These are phyloP conservation scores for Lordiphosa clarofinis DNA, from an alignment of 1,140 invertebrate genomes.

Conservation along the genomic window DNA sequence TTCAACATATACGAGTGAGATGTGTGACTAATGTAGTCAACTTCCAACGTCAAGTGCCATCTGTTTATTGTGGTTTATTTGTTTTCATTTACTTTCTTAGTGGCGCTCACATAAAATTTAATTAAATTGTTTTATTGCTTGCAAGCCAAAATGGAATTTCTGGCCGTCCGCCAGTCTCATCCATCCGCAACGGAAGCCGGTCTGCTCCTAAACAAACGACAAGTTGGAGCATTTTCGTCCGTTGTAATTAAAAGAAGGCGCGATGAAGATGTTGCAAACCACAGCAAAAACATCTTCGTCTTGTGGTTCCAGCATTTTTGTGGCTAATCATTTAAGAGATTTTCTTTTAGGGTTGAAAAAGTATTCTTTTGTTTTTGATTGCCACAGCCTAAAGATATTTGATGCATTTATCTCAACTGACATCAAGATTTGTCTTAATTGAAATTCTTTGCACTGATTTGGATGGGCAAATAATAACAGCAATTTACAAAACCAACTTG, in stretches of 20 bases:
- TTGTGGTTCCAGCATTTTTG: conserved; percentile 4
- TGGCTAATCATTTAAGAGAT: conserved; percentile 14
- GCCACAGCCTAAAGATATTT: conserved; percentile 11
- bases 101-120: conserved; percentile 17
- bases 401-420: conserved; percentile 8
- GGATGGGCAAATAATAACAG: background rate
- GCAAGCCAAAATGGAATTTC: conserved; percentile 12
- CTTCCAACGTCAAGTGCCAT: background rate
- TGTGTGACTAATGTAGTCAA: background rate
- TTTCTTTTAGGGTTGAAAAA: conserved; percentile 1
- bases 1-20: background rate
- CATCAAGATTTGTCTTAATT: conserved; percentile 11
- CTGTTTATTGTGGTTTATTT: conserved; percentile 15
- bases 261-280: background rate
- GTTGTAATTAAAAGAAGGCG: conserved; percentile 13
- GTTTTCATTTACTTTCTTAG: conserved; percentile 14
- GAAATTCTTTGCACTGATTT: conserved; percentile 10
- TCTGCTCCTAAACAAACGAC: conserved; percentile 1
- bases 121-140: conserved; percentile 20
- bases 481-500: no score
- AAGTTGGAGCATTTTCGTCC: conserved; percentile 11
- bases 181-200: background rate
- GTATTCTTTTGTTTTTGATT: conserved; percentile 6
- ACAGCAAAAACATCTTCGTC: background rate
- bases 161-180: conserved; percentile 8